Evolutionary conservation across 2,888 invertebrate species (phyloP), one percentile per base, ranked within the genome.

Genomic region (Oegoconia quadripuncta): DNA sequence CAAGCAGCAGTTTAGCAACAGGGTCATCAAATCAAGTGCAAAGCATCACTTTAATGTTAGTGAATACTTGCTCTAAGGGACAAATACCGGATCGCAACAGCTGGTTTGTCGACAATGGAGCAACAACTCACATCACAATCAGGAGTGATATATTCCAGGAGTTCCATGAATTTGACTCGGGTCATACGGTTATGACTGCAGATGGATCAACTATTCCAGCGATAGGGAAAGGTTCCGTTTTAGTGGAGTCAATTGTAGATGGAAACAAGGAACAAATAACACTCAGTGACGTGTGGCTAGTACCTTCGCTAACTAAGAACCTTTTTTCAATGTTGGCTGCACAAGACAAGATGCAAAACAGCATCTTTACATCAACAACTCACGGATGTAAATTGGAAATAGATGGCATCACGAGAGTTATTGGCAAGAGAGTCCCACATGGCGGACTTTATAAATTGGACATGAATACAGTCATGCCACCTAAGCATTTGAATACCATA

Each of bases 231-330:
- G 7, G 26, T 3, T 8, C 26, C 7, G 26, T 26, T 3, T 3
- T 26, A 3, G n/a, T 26, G 3, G 26, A 26, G n/a, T 26, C n/a
- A 11, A 26, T 3, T n/a, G 26, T 26, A 5, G 11, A n/a, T 26
- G 26, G n/a, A n/a, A 26, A 11, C 9, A 26, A n/a, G n/a, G n/a
- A n/a, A n/a, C n/a, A n/a, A n/a, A n/a, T n/a, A n/a, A n/a, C n/a
- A n/a, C n/a, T n/a, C n/a, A n/a, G n/a, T n/a, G n/a, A 39, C 22
- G 36, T 43, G 9, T 43, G 39, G 39, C 39, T 26, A 34, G 37
- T 43, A n/a, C 39, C 43, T 13, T 2, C 15, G 1, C 18, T 44
- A 9, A 34, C 8, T 2, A 38, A 15, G 16, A 41, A 33, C 13
- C 23, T 39, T 14, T 41, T 41, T 26, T 38, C 38, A 4, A 34